Percentiles rank a stretch among this genome's conserved stretches.
Conservation (phyloP, 2,888 invertebrate genomes). For the Parascotia fuliginaria region DNA sequence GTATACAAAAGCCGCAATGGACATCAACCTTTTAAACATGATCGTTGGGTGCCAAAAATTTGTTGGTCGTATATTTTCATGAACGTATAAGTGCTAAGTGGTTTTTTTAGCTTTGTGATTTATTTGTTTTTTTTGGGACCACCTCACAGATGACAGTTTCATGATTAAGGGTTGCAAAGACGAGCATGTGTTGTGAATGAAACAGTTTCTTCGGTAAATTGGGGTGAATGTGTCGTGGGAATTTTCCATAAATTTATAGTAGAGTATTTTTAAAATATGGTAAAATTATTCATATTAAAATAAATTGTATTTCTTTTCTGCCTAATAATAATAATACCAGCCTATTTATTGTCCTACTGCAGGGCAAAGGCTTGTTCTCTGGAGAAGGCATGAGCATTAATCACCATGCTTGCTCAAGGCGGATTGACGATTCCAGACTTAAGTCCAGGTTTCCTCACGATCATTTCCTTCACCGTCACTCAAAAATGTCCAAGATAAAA, state of each 20-base stretch:
- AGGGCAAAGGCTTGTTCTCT: no score
- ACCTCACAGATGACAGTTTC: constrained; percentile 52
- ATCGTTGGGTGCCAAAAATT: constrained; percentile 14
- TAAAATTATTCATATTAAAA: no score
- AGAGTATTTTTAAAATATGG: constrained; percentile 11
- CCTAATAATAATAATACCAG: no score
- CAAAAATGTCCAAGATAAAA: no score
- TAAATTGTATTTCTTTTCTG: no score
- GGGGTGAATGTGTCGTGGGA: constrained; percentile 41
- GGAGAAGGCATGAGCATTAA: no score
- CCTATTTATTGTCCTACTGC: no score
- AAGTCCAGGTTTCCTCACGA: no score
- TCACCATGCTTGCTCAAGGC: no score
- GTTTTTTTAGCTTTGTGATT: constrained; percentile 48
- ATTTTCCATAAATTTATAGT: constrained; percentile 10
- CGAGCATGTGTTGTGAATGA: constrained; percentile 51
- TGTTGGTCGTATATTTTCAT: constrained; percentile 42
- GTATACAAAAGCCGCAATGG: constrained; percentile 35
- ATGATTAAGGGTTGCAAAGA: constrained; percentile 55
- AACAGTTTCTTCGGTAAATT: constrained; percentile 36
- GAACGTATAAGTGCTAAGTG: constrained; percentile 61
- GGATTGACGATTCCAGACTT: no score
- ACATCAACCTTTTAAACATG: constrained; percentile 16
- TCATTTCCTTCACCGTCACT: no score
- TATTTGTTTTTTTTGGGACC: constrained; percentile 54